phyloP scores from a whole-genome alignment of 2,797 vertebrate species.

The Falco biarmicus region DNA sequence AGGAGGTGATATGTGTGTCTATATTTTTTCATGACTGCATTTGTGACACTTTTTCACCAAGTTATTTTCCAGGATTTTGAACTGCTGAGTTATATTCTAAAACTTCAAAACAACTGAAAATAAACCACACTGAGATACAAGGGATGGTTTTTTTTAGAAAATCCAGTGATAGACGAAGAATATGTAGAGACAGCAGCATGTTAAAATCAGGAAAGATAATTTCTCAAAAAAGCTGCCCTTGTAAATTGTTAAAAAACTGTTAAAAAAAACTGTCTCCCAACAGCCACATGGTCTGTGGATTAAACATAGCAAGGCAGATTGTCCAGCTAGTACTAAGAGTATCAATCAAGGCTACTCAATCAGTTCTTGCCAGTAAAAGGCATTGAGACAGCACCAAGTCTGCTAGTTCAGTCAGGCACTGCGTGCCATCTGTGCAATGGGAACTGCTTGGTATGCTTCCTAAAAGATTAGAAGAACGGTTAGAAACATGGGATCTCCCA shows the following conservation, averaged over 20 bases:
- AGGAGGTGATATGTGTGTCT: background rate
- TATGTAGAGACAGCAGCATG: conserved; percentile 25
- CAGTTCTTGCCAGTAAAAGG: conserved; percentile 34
- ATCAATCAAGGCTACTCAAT: conserved; percentile 51
- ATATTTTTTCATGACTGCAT: conserved; percentile 8
- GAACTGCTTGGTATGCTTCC: conserved; percentile 23
- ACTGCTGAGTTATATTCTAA: conserved; percentile 1
- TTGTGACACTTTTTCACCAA: background rate
- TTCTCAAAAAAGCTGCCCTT: conserved; percentile 49
- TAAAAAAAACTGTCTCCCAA: conserved; percentile 32
- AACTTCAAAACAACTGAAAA: conserved; percentile 31
- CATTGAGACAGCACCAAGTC: conserved; percentile 18
- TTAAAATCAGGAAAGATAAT: conserved; percentile 21
- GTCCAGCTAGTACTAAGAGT: conserved; percentile 52
- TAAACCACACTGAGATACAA: background rate
- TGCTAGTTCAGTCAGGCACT: conserved; percentile 43
- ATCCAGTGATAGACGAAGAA: conserved; percentile 44
- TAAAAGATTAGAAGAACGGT: background rate
- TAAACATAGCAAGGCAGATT: conserved; percentile 69
- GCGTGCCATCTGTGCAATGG: conserved; percentile 39
- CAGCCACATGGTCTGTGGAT: conserved; percentile 56
- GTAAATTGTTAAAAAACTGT: conserved; percentile 46
- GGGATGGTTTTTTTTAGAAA: background rate
- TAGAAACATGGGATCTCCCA: conserved; percentile 45
- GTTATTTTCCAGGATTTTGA: background rate